These are phyloP conservation scores for Lagorchestes hirsutus DNA, from an alignment of 2,797 vertebrate species.

Conservation along the genomic window DNA sequence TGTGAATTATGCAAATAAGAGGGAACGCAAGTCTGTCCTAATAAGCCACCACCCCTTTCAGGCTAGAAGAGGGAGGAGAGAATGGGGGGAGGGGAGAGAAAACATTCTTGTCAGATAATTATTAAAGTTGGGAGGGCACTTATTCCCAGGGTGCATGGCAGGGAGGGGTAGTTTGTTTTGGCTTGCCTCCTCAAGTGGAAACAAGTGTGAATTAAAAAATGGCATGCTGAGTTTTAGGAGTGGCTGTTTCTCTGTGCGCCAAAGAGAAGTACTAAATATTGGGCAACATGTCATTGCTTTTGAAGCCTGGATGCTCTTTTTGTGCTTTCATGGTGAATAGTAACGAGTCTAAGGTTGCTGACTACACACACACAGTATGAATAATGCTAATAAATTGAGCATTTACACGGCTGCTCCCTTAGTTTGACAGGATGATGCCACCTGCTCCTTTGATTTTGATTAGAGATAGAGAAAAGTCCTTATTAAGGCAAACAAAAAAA, in stretches of 20 bases:
- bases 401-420: conserved; percentile 70
- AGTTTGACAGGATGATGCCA: conserved; percentile 76
- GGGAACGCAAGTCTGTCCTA: conserved; percentile 69
- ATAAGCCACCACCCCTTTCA: conserved; percentile 77
- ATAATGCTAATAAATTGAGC: conserved; percentile 83
- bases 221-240: conserved; percentile 86
- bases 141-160: conserved; percentile 82
- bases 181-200: conserved; percentile 87
- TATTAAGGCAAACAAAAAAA: conserved; percentile 77
- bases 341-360: conserved; percentile 76
- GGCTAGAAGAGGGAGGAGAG: conserved; percentile 57
- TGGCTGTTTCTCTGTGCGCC: conserved; percentile 76
- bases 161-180: conserved; percentile 84
- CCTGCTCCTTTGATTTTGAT: conserved; percentile 77
- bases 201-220: conserved; percentile 89
- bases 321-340: conserved; percentile 78
- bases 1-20: conserved; percentile 81
- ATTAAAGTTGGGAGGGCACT: conserved; percentile 81
- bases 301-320: conserved; percentile 82
- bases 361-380: conserved; percentile 81
- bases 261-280: conserved; percentile 76
- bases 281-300: conserved; percentile 86
- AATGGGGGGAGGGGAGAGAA: conserved; percentile 57
- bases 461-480: conserved; percentile 68
- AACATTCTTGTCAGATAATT: conserved; percentile 78